Base-by-base conservation (phyloP, 1,140 invertebrate species). In the Steinernema khuongi region DNA sequence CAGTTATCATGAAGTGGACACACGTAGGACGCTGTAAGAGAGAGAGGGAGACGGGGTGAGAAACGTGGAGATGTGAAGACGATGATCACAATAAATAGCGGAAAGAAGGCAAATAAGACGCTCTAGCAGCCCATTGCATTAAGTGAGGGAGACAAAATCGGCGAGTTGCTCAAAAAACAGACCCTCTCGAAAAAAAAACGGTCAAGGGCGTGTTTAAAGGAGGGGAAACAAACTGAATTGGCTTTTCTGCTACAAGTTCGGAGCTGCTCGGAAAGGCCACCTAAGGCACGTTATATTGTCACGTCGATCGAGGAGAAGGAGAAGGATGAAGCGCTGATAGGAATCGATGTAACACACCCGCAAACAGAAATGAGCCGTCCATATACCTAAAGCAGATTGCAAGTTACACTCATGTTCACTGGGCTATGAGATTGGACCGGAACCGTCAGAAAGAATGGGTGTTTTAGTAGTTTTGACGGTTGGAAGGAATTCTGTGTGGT, bases 311-410 rank as follows among this genome's bases (percentile, higher is more conserved):
- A 60, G 22, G 19, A 60, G 50, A 60, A 26, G n/a, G n/a, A n/a
- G n/a, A n/a, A n/a, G n/a, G n/a, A n/a, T n/a, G n/a, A n/a, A n/a
- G n/a, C n/a, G n/a, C n/a, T n/a, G n/a, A n/a, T 60, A n/a, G 50
- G 26, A 17, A 60, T 60, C 50, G 50, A 60, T 17, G 19, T 60
- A 22, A 22, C 50, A 7, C 50, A 60, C 50, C 50, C 50, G 50
- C 50, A 60, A 60, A 60, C 22, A 14, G 7, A 60, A 60, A 60
- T 60, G 50, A 60, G 50, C 50, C 19, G 50, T 60, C 50, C 50
- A 60, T 14, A n/a, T 7, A 60, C 50, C 50, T 60, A 22, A 60
- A 60, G 26, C 4, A 4, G 26, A 26, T 22, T 14, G 4, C 14
- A 60, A n/a, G n/a, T n/a, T n/a, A n/a, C n/a, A n/a, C n/a, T n/a